Base-by-base conservation (phyloP, 2,888 invertebrate genomes). In the Cheilosia grossa region DNA sequence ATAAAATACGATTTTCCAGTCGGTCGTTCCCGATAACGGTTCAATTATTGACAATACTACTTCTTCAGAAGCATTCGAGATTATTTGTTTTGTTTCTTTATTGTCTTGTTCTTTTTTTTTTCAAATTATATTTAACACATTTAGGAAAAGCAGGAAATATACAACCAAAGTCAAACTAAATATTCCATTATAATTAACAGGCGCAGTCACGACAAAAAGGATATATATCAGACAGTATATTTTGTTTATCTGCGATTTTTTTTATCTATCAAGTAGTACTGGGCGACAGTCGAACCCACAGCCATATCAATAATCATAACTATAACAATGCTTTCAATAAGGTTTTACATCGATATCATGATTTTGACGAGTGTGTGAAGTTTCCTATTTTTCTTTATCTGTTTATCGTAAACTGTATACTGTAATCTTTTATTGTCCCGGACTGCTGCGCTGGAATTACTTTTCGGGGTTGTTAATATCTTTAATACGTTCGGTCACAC, bases 1-100 rank as follows among this genome's bases (percentile, higher is more conserved):
- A 80, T 80, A 83, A 83, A 83, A 69, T 75, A 75, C 49, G 59
- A 63, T 79, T 82, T 63, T 82, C 63, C 37, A 63, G 51, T 37
- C 37, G 37, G 13, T 64, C 69, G 53, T 33, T 58, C 30, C 13
- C 24, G 74, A 83, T 83, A 80, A 83, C 64, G 70, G 42, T 47
- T 66, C 79, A 70, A 83, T 80, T 37, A 37, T 37, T 70, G 69
- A 74, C 73, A 69, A 64, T 53, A 69, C 79, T 63, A 69, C 83
- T 75, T 70, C 74, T 83, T 80, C 83, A 83, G 83, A 80, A 83
- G 83, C 83, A 74, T 79, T 83, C 61, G 24, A 54, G 67, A 73
- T 83, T 69, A 69, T 69, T 74, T 82, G n/a, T 63, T 74, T 58
- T 61, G 17, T n/a, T 54, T 27, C 33, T 33, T 27, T 59, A 10